A percentile compares a stretch with the other conserved stretches of the same genome.
Conservation (phyloP, 1,140 invertebrate species). For the Capitella teleta region DNA sequence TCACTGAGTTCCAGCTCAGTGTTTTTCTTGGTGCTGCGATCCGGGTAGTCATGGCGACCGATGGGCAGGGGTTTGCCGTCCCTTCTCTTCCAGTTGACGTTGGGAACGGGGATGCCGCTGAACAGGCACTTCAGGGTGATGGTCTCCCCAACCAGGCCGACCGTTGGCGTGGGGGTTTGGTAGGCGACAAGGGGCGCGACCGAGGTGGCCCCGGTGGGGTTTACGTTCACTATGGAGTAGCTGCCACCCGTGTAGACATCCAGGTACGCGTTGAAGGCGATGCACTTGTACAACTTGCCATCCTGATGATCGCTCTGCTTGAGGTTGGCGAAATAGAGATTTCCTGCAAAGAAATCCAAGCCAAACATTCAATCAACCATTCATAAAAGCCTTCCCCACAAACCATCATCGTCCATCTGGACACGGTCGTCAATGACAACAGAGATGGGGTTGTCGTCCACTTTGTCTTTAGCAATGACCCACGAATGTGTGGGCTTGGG, state of each 20-base stretch:
- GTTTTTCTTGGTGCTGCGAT: not conserved
- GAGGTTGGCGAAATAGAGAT: too few relatives aligned
- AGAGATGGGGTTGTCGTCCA: not conserved
- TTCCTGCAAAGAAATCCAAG: too few relatives aligned
- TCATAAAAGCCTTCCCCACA: too few relatives aligned
- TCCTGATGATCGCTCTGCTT: too few relatives aligned
- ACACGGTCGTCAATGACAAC: not conserved
- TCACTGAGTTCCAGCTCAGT: not conserved
- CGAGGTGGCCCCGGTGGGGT: too few relatives aligned
- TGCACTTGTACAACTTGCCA: too few relatives aligned
- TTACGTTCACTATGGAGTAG: too few relatives aligned
- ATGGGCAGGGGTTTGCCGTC: not conserved
- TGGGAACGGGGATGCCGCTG: conserved; percentile 3
- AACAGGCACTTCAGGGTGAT: conserved; percentile 6
- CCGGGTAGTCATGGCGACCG: not conserved
- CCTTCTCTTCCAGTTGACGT: not conserved
- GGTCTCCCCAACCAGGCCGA: not conserved
- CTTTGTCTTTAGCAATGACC: not conserved
- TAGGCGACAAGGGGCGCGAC: not conserved
- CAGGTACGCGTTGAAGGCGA: too few relatives aligned
- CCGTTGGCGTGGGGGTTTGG: not conserved
- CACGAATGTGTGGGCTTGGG: not conserved
- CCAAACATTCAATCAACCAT: too few relatives aligned
- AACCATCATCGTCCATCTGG: not conserved
- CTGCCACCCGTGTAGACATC: too few relatives aligned